phyloP scores from a whole-genome alignment of 2,888 invertebrate species.

The Euclidia mi region DNA sequence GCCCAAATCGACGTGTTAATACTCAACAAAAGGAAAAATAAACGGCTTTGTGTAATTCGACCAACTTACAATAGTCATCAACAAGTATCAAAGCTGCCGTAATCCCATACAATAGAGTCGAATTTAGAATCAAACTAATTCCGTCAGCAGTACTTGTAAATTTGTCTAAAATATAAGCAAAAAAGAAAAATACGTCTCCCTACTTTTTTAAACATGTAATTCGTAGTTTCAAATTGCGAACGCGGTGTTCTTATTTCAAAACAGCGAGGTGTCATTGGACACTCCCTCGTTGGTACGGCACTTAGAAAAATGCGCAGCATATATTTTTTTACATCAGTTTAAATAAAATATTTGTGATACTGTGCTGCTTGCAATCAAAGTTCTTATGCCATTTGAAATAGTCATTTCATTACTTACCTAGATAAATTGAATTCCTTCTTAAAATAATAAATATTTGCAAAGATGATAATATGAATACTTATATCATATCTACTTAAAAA shows the following conservation, averaged over 20 bases:
- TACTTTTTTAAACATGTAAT: constrained; percentile 88
- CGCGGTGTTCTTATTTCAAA: constrained; percentile 89
- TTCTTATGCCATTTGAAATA: too few species aligned
- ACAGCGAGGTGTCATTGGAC: constrained; percentile 89
- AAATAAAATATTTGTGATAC: background rate
- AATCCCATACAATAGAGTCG: background rate
- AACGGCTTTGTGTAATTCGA: constrained; percentile 86
- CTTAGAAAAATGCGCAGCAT: constrained; percentile 61
- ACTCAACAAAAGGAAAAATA: constrained; percentile 87
- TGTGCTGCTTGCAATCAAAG: too few species aligned
- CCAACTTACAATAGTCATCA: constrained; percentile 20
- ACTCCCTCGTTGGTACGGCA: constrained; percentile 76
- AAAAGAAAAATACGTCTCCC: constrained; percentile 81
- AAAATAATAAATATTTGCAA: too few species aligned
- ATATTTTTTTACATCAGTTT: background rate
- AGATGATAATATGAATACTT: too few species aligned
- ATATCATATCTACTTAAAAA: too few species aligned
- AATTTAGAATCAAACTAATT: constrained; percentile 10
- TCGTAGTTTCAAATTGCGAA: constrained; percentile 89
- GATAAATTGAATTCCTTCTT: too few species aligned
- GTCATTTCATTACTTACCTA: too few species aligned
- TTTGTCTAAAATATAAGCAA: constrained; percentile 63
- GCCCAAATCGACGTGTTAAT: constrained; percentile 89
- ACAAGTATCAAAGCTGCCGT: background rate
- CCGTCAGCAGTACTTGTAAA: constrained; percentile 24